Evolutionary conservation across 2,888 invertebrate genomes (phyloP).

Genomic region (Gymnocheta viridis): DNA sequence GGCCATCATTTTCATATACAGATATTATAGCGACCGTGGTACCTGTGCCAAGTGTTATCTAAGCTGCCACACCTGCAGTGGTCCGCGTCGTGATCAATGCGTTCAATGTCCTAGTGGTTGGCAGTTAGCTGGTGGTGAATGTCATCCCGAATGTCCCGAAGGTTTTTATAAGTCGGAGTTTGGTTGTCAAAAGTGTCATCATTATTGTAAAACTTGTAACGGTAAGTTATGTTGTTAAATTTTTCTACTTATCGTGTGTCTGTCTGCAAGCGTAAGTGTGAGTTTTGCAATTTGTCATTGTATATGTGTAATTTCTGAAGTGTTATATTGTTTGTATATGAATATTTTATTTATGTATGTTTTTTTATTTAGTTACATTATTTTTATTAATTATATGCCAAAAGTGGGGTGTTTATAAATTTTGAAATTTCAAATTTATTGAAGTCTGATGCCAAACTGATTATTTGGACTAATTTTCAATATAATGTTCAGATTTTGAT

Average conservation of each 20-base stretch:
- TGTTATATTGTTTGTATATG: not conserved
- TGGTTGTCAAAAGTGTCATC: conserved; percentile 94
- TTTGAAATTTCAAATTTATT: no score
- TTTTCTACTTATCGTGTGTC: not conserved
- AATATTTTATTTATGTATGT: not conserved
- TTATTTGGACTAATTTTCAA: no score
- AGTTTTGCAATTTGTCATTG: conserved; percentile 19
- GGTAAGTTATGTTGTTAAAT: conserved; percentile 85
- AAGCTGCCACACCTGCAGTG: conserved; percentile 92
- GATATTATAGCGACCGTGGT: conserved; percentile 93
- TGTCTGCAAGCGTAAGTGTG: not conserved
- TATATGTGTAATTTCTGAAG: not conserved
- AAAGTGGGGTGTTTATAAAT: no score
- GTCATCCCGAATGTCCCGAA: conserved; percentile 92
- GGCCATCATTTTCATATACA: conserved; percentile 77
- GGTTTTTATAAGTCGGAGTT: conserved; percentile 92
- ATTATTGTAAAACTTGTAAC: conserved; percentile 93
- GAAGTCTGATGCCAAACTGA: no score
- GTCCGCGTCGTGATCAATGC: conserved; percentile 92
- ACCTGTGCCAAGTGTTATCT: conserved; percentile 92
- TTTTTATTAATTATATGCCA: not conserved
- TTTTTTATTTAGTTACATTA: not conserved
- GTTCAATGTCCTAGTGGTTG: conserved; percentile 91
- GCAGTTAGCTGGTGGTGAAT: conserved; percentile 92
- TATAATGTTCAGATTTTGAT: no score